Evolutionary conservation across 2,113 vertebrate genomes (phyloP).

Genomic region (Paramormyrops kingsleyae): DNA sequence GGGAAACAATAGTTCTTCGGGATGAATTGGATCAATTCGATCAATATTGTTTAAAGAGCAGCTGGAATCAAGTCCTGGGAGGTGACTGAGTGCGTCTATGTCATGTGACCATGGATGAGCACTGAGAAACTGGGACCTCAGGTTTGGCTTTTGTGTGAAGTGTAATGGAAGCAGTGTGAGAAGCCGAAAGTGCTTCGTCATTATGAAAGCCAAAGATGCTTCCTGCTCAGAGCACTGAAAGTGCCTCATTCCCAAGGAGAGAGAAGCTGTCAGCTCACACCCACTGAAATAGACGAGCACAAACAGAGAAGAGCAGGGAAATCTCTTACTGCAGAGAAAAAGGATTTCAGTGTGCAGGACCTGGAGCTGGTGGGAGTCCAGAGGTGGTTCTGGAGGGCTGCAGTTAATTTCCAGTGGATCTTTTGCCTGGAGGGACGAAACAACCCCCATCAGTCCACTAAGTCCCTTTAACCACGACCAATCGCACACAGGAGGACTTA

Average conservation of each 20-base stretch:
- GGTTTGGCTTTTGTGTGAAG: neutral
- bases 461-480: neutral
- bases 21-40: neutral
- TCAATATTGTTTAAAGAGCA: neutral
- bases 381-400: neutral
- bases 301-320: neutral
- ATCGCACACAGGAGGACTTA: neutral
- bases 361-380: neutral
- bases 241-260: neutral
- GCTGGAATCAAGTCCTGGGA: neutral
- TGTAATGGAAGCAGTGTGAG: neutral
- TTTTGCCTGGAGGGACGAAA: constrained; percentile 52
- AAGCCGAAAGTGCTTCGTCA: neutral
- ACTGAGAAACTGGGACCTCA: neutral
- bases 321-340: neutral
- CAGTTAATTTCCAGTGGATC: constrained; percentile 60
- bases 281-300: neutral
- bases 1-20: neutral
- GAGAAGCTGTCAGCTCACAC: neutral
- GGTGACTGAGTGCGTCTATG: neutral
- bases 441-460: neutral
- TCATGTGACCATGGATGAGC: neutral
- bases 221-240: neutral
- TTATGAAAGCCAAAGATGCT: neutral
- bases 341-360: neutral